These are phyloP conservation scores for Holocentrus rufus DNA, from an alignment of 2,797 vertebrate genomes.

Conservation along the genomic window DNA sequence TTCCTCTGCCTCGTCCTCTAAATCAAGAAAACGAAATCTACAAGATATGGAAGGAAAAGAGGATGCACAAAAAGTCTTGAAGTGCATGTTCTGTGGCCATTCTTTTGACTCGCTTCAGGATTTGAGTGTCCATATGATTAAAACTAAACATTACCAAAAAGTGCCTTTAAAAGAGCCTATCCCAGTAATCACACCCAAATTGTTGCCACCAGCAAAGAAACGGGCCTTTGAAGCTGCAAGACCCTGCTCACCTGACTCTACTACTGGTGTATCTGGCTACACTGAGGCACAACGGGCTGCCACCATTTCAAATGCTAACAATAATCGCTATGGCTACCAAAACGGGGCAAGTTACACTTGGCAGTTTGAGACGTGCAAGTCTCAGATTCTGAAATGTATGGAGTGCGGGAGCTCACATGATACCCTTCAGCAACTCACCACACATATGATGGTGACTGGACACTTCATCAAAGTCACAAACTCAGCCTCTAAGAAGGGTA, in stretches of 20 bases:
- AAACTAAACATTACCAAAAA: constrained; percentile 99
- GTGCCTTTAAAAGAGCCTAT: constrained; percentile 99
- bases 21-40: constrained; percentile 93
- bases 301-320: constrained; percentile 85
- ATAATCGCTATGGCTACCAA: constrained; percentile 96
- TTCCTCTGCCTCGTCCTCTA: constrained; percentile 90
- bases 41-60: constrained; percentile 97
- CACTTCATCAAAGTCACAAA: constrained; percentile 99
- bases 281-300: constrained; percentile 87
- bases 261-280: constrained; percentile 89
- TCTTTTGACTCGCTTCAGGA: constrained; percentile 99
- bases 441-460: constrained; percentile 99
- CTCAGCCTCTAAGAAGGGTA: constrained; percentile 98
- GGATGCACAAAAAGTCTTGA: constrained; percentile 97
- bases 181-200: constrained; percentile 93
- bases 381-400: constrained; percentile 99
- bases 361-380: constrained; percentile 99
- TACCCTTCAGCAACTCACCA: constrained; percentile 97
- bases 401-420: constrained; percentile 99
- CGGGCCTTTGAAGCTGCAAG: constrained; percentile 92
- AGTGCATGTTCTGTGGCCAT: constrained; percentile 99
- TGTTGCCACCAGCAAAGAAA: constrained; percentile 94
- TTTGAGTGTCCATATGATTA: constrained; percentile 99
- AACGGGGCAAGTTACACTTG: constrained; percentile 99
- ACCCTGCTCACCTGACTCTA: constrained; percentile 97